Evolutionary conservation across 2,797 vertebrate species (phyloP), one percentile per base, ranked within the genome.

Genomic region (Macrochelys suwanniensis): DNA sequence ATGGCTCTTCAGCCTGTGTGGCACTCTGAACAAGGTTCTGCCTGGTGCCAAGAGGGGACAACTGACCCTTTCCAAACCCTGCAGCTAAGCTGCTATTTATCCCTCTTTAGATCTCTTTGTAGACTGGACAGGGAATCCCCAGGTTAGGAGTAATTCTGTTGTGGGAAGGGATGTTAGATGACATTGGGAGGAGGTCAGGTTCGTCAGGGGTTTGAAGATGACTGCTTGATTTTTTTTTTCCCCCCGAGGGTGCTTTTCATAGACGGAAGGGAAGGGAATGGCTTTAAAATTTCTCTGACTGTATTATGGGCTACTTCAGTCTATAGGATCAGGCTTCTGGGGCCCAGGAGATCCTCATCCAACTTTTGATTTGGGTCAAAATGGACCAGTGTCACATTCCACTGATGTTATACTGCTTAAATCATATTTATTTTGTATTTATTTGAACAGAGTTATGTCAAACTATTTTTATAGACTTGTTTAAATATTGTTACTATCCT

Each of bases 401-500:
- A 97, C 96, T 94, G 79, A 84, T 8, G 87, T 97, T 97, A 96
- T 97, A 97, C 98, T 97, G 98, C 98, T 98, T 97, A 95, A 98
- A 98, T 96, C 97, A 71, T 98, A 98, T 98, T 98, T 98, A 98
- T 98, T 98, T 98, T 96, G 85, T 98, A 98, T 98, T 98, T 98
- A 98, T 98, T 98, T 98, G 98, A 98, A 98, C 97, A 98, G 97
- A 98, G 97, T 98, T 98, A 97, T 94, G 97, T 97, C 90, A 49
- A 97, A 98, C 97, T 98, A 98, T 98, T 98, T 98, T 98, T 98
- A 98, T 98, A 98, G 98, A 98, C 96, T 95, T 98, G 97, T 98
- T 98, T 98, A 98, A 97, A 96, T 97, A 97, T 97, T 98, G 97
- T 97, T 98, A 97, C 96, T 98, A 92, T 98, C 98, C 97, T 98